Base-by-base conservation (phyloP, 2,113 vertebrate species). In the Vidua chalybeata region DNA sequence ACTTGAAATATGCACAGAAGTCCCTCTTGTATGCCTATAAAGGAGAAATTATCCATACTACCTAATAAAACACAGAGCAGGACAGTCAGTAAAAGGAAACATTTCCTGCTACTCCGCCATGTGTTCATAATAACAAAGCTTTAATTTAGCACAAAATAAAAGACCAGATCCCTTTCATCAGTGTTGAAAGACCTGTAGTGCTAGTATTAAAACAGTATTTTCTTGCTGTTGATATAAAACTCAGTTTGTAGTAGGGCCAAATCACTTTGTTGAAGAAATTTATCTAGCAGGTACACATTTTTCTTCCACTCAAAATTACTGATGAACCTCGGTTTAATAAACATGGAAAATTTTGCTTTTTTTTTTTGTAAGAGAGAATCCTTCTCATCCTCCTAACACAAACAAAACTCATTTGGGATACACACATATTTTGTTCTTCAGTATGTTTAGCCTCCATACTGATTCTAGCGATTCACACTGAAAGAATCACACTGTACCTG, bases 21-120 rank as follows among this genome's bases (percentile, higher is more conserved):
- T 82, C n/a, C 19, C 23, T 61, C 62, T 61, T 54, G 49, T 31
- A 41, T 56, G 31, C 33, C 63, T 28, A 18, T 6, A n/a, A 28
- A 17, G 37, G 5, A 64, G 52, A 83, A 81, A 80, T 62, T 77
- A 67, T 39, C 72, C 35, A 39, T 18, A 33, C 8, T 68, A 35
- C 28, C 41, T 76, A 76, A 43, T 69, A 86, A 93, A 91, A 79
- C 48, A 73, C 35, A 59, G 71, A 92, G 21, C 66, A 82, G 48
- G 37, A 78, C 43, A 64, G 39, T 28, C 55, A 61, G 35, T 48
- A 55, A 93, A 80, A 11, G 26, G 33, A 89, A 84, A 84, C 15
- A 48, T 72, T 89, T 86, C 61, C 56, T 84, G 64, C 31, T 48
- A 51, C 24, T 93, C 75, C 0, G 2, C 41, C 72, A 84, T 39